A percentile compares a stretch with the other conserved stretches of the same genome.
Evolutionary conservation across 2,113 vertebrate species (phyloP).

Genomic region (Gnathonemus longibarbis): DNA sequence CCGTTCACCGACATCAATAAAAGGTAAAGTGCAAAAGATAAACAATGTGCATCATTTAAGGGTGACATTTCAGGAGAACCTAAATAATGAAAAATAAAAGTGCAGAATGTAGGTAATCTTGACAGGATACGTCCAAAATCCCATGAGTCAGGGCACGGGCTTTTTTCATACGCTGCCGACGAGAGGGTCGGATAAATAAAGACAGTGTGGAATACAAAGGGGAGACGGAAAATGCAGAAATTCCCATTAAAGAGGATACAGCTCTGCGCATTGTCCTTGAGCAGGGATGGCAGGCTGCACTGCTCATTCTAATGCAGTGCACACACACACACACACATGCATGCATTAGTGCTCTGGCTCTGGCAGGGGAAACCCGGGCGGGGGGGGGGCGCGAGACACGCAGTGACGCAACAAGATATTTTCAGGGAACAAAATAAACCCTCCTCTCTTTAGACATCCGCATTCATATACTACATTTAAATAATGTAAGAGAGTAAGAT

Average conservation of each 20-base stretch:
- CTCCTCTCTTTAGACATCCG: neutral
- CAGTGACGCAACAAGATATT: neutral
- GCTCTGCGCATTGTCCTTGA: neutral
- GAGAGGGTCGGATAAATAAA: neutral
- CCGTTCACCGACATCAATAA: neutral
- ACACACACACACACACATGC: neutral
- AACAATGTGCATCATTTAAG: neutral
- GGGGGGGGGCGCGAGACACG: neutral
- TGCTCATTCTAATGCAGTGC: conserved; percentile 1
- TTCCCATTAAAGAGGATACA: neutral
- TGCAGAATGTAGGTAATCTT: neutral
- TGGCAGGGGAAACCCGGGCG: neutral
- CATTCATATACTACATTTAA: neutral
- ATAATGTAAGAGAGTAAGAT: neutral
- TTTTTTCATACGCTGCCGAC: neutral
- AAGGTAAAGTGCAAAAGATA: neutral
- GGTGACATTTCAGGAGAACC: neutral
- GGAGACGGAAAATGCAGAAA: neutral
- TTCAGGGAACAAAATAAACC: neutral
- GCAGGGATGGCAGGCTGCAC: neutral
- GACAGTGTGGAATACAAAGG: neutral
- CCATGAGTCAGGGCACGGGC: neutral
- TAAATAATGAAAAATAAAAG: neutral
- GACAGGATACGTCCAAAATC: neutral
- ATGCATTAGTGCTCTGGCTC: neutral